phyloP scores from a whole-genome alignment of 2,113 vertebrate genomes.

The Odontophorus gujanensis region DNA sequence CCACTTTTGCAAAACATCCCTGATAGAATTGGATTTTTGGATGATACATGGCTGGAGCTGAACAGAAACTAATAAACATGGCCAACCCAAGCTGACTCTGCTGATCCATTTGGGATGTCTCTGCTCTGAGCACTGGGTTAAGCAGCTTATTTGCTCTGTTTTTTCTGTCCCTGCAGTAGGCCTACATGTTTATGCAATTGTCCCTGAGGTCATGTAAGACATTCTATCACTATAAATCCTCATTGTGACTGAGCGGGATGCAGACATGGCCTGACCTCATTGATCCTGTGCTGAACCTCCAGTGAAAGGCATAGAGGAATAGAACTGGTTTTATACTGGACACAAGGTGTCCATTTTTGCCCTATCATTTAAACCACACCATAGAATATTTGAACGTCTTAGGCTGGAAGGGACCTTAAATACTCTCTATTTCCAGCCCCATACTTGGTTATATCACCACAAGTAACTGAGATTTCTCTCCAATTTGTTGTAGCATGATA shows the following conservation, averaged over 20 bases:
- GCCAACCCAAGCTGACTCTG: not conserved
- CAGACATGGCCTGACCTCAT: not conserved
- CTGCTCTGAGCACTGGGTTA: not conserved
- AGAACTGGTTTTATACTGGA: not conserved
- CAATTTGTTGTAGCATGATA: not conserved
- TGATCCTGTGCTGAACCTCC: not conserved
- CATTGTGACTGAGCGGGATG: not conserved
- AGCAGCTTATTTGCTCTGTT: not conserved
- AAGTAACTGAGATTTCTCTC: not conserved
- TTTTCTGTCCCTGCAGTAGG: not conserved
- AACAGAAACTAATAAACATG: not conserved
- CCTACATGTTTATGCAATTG: accelerated
- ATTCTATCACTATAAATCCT: not conserved
- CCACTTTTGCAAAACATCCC: not conserved
- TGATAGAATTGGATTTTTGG: not conserved
- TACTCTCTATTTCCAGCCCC: not conserved
- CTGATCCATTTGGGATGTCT: not conserved
- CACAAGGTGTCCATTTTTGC: accelerated
- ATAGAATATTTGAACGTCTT: no score
- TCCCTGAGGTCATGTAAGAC: not conserved
- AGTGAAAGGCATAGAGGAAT: not conserved
- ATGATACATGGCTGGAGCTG: not conserved
- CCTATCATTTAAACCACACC: no score
- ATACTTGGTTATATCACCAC: not conserved
- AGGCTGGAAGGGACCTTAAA: no score